Evolutionary conservation across 2,888 invertebrate genomes (phyloP).

Genomic region (Ypsolopha sequella): DNA sequence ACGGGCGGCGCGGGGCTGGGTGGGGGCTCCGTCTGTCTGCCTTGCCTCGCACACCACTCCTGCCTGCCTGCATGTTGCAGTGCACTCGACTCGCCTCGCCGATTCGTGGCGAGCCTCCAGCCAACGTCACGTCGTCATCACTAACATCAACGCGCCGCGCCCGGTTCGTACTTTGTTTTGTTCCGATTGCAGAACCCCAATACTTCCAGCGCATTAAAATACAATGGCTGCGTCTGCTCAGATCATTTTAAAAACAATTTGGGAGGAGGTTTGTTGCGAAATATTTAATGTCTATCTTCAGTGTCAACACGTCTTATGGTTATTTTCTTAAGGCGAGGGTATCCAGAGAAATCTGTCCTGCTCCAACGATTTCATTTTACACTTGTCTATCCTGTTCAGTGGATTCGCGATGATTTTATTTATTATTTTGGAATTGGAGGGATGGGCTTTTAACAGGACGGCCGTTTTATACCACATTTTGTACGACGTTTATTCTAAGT

Average conservation of each 20-base stretch:
- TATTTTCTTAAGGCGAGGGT: too few relatives aligned
- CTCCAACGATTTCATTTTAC: too few relatives aligned
- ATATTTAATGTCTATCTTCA: too few relatives aligned
- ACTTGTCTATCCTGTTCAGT: too few relatives aligned
- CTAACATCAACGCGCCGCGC: conserved; percentile 5
- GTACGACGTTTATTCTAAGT: too few relatives aligned
- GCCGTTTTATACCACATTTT: too few relatives aligned
- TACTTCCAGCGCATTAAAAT: not conserved
- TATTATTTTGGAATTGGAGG: too few relatives aligned
- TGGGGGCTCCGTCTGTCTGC: conserved; percentile 36
- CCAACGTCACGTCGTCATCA: conserved; percentile 2
- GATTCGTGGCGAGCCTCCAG: not conserved
- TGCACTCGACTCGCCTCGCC: conserved; percentile 30
- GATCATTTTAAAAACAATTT: not conserved
- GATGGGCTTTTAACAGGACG: too few relatives aligned
- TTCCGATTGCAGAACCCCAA: conserved; percentile 1
- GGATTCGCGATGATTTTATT: too few relatives aligned
- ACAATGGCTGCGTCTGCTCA: not conserved
- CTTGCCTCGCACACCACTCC: conserved; percentile 61
- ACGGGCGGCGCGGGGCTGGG: conserved; percentile 38
- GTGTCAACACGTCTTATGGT: too few relatives aligned
- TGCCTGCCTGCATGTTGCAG: conserved; percentile 58
- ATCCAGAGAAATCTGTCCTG: too few relatives aligned
- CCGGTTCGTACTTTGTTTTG: not conserved
- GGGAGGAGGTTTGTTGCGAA: too few relatives aligned